Percentiles rank a stretch among this genome's conserved stretches.
Evolutionary conservation across 2,797 vertebrate species (phyloP).

Genomic region (Sandelia bainsii): DNA sequence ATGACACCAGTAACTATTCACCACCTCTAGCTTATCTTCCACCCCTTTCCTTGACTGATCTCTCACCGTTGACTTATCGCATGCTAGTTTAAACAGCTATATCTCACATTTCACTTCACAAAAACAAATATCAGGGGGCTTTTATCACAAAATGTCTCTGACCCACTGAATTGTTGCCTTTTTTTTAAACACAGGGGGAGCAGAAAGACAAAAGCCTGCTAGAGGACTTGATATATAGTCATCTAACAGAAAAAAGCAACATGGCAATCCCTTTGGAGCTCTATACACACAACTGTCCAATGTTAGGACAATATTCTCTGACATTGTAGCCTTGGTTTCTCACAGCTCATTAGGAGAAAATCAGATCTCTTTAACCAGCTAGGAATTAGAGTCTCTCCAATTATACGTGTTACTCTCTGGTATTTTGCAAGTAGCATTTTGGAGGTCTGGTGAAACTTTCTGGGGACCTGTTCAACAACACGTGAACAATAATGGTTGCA

Average conservation of each 20-base stretch:
- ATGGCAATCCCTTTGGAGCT: not conserved
- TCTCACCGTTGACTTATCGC: not conserved
- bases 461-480: too few relatives aligned
- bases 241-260: not conserved
- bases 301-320: not conserved
- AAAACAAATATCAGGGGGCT: not conserved
- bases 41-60: not conserved
- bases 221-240: not conserved
- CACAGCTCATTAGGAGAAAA: not conserved
- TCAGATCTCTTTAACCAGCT: not conserved
- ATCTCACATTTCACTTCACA: not conserved
- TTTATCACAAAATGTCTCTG: not conserved
- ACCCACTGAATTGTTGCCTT: not conserved
- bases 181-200: not conserved
- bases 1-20: not conserved
- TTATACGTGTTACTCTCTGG: not conserved
- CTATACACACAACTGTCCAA: not conserved
- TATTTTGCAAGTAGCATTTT: not conserved
- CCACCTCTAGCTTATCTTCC: constrained; percentile 3
- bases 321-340: not conserved
- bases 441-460: too few relatives aligned
- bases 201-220: not conserved
- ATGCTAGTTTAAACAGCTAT: not conserved
- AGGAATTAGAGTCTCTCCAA: not conserved
- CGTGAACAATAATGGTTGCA: not conserved